Evolutionary conservation across 2,113 vertebrate species (phyloP).

Genomic region (Columbina picui): DNA sequence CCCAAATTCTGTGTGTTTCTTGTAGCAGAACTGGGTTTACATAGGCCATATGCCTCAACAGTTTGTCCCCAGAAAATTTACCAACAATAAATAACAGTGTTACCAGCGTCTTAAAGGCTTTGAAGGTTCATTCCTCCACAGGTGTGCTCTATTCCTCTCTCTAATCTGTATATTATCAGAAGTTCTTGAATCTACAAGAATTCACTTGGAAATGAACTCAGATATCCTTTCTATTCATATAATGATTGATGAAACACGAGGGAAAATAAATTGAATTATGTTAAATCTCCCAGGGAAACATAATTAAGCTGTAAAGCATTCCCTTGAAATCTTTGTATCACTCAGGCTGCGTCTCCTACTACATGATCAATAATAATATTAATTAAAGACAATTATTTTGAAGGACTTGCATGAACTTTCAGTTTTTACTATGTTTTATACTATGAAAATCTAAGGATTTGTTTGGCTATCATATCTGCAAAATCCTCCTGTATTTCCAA

Average conservation of each 20-base stretch:
- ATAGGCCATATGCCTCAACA: background rate
- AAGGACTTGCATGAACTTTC: constrained; percentile 65
- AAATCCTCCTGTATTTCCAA: constrained; percentile 9
- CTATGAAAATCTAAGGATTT: constrained; percentile 39
- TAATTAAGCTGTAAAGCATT: constrained; percentile 80
- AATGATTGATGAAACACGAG: constrained; percentile 76
- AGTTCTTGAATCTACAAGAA: constrained; percentile 59
- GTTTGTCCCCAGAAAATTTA: background rate
- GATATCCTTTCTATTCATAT: constrained; percentile 65
- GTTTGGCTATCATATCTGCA: background rate
- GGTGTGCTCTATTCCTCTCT: background rate
- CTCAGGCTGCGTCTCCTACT: constrained; percentile 72
- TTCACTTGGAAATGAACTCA: constrained; percentile 61
- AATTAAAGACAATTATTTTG: constrained; percentile 80
- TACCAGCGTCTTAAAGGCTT: background rate
- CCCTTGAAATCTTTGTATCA: constrained; percentile 73
- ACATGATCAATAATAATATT: constrained; percentile 81
- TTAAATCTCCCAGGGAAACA: constrained; percentile 79
- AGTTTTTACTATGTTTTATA: constrained; percentile 49
- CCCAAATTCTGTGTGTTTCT: background rate
- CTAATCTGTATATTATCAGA: background rate
- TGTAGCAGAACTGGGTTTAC: background rate
- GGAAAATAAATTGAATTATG: constrained; percentile 81
- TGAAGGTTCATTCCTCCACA: background rate
- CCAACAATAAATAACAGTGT: background rate